phyloP scores from a whole-genome alignment of 2,888 invertebrate genomes.

The Ormyrus rosae region DNA sequence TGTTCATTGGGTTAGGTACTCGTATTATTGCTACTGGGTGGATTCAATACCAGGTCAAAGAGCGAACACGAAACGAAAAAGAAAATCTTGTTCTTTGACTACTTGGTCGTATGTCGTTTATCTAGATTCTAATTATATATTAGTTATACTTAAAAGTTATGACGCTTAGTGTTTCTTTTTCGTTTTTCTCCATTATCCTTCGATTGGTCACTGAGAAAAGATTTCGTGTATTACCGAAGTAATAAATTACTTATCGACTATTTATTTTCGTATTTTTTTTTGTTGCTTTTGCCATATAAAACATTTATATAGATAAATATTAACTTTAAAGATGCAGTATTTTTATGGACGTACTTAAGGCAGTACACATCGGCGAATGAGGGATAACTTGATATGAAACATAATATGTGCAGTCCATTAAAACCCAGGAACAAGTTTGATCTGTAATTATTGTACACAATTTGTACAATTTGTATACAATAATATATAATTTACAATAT shows the following conservation, averaged over 20 bases:
- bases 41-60: constrained; percentile 46
- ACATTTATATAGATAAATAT: constrained; percentile 43
- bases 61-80: constrained; percentile 31
- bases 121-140: constrained; percentile 39
- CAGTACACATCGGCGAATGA: constrained; percentile 49
- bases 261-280: constrained; percentile 14
- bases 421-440: constrained; percentile 8
- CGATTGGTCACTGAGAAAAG: constrained; percentile 24
- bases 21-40: constrained; percentile 53
- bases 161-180: constrained; percentile 6
- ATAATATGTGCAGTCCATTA: constrained; percentile 2
- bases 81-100: constrained; percentile 35
- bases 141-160: constrained; percentile 34
- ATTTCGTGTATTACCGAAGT: constrained; percentile 21
- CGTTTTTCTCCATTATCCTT: constrained; percentile 18
- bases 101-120: constrained; percentile 51
- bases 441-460: neutral
- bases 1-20: constrained; percentile 42
- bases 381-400: constrained; percentile 37
- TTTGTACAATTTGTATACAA: constrained; percentile 16
- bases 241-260: constrained; percentile 51
- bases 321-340: constrained; percentile 28
- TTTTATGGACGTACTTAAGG: constrained; percentile 44
- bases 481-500: constrained; percentile 15
- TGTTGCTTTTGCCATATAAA: constrained; percentile 44